phyloP scores from a whole-genome alignment of 2,113 vertebrate genomes.

The Fulica atra region DNA sequence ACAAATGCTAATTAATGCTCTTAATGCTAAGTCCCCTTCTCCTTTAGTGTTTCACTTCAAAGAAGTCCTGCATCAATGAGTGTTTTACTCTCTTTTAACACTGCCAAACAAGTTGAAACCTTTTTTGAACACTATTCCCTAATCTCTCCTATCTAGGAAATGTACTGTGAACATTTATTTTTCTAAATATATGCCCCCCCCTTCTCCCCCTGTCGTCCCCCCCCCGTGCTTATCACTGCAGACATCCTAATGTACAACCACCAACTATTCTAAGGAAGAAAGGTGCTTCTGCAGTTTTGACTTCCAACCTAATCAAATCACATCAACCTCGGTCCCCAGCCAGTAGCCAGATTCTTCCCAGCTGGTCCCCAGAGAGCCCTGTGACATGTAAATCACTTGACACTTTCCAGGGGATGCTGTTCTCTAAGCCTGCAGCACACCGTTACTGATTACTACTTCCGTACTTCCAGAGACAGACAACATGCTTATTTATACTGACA shows the following conservation, averaged over 20 bases:
- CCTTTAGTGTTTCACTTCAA: conserved; percentile 37
- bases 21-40: conserved; percentile 3
- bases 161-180: neutral
- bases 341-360: neutral
- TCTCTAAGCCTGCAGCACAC: neutral
- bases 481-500: conserved; percentile 40
- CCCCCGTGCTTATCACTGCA: neutral
- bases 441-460: conserved; percentile 7
- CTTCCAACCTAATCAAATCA: conserved; percentile 21
- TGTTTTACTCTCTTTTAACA: neutral
- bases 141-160: conserved; percentile 3
- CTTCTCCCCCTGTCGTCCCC: too few species aligned
- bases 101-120: neutral
- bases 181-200: neutral
- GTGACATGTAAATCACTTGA: conserved; percentile 32
- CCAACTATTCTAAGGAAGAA: conserved; percentile 22
- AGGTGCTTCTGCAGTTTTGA: conserved; percentile 15
- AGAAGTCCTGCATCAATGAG: neutral
- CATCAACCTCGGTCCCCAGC: neutral
- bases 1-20: conserved; percentile 23
- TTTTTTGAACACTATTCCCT: neutral
- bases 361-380: neutral
- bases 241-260: neutral
- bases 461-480: conserved; percentile 4
- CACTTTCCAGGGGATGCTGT: conserved; percentile 8